phyloP scores from a whole-genome alignment of 2,113 vertebrate species.

The Procavia capensis region DNA sequence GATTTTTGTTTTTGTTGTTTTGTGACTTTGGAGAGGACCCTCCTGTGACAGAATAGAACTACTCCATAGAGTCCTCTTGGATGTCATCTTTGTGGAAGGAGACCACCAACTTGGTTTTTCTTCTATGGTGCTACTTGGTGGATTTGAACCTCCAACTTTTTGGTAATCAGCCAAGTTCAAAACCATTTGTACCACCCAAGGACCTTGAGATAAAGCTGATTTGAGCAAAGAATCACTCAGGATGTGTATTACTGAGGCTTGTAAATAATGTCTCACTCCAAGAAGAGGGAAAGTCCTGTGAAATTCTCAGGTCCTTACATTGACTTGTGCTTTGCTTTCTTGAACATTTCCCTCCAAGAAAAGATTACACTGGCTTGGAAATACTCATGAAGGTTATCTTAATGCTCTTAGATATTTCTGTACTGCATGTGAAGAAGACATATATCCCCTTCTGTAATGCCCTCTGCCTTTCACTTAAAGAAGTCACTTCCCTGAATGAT shows the following conservation, averaged over 20 bases:
- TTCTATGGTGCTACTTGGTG: background rate
- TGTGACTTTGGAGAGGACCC: too few relatives aligned
- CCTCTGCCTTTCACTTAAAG: conserved; percentile 10
- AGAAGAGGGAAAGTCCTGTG: background rate
- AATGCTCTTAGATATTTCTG: background rate
- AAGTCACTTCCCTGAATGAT: conserved; percentile 44
- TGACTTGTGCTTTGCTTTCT: background rate
- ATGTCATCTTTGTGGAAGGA: background rate
- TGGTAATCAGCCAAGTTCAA: background rate
- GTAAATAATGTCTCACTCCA: background rate
- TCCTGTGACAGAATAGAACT: too few relatives aligned
- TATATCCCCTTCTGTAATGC: background rate
- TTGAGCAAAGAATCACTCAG: background rate
- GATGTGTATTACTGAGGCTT: background rate
- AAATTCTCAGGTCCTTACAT: background rate
- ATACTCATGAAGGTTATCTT: background rate
- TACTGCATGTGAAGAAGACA: background rate
- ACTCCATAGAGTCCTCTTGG: too few relatives aligned
- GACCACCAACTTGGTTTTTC: background rate
- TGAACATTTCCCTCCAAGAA: background rate
- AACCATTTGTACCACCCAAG: background rate
- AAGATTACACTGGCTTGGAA: background rate
- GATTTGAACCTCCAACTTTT: background rate
- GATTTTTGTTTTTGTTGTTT: background rate
- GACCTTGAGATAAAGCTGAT: background rate